phyloP scores from a whole-genome alignment of 2,113 vertebrate species.

The Paramisgurnus dabryanus region DNA sequence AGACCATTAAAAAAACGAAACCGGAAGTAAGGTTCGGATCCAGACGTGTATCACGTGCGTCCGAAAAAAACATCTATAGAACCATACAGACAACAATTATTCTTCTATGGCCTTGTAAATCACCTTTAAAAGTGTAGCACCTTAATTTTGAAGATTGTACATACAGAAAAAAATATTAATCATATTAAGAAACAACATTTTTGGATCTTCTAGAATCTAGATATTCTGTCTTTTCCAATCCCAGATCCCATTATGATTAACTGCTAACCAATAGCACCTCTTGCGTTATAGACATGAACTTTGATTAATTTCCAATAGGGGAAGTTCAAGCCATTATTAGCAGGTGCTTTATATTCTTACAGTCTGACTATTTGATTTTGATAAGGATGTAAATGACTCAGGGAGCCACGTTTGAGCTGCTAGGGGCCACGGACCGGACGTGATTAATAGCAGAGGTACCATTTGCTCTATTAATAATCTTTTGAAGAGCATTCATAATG shows the following conservation, averaged over 20 bases:
- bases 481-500: conserved; percentile 46
- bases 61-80: no score
- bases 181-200: no score
- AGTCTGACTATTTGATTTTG: conserved; percentile 37
- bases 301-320: background rate
- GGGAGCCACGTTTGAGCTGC: conserved; percentile 32
- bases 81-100: no score
- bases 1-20: no score
- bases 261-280: background rate
- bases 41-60: no score
- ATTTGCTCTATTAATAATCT: conserved; percentile 48
- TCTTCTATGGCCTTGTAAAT: no score
- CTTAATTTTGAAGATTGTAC: no score
- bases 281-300: conserved; percentile 2
- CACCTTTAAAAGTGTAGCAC: no score
- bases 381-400: conserved; percentile 44
- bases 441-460: conserved; percentile 43
- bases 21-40: no score
- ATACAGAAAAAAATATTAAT: no score
- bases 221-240: background rate
- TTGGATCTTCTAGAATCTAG: background rate
- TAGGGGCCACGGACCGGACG: conserved; percentile 32
- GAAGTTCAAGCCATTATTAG: background rate
- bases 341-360: conserved; percentile 2
- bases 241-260: background rate